Conservation (phyloP, 2,113 vertebrate species). For the Sciurus niger region DNA sequence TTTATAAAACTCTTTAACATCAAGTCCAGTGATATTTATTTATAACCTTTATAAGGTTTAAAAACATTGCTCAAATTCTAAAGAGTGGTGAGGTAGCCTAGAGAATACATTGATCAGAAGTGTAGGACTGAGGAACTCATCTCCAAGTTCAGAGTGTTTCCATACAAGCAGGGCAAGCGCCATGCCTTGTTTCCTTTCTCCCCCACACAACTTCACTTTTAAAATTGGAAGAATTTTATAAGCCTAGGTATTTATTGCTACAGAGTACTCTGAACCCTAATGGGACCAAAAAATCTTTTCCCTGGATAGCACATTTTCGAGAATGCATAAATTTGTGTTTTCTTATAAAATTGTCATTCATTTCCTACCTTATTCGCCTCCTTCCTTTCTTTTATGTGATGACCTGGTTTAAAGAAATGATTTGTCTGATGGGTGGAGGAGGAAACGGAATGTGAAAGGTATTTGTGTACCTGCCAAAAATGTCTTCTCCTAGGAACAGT, state of each 20-base stretch:
- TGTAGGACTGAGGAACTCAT: not conserved
- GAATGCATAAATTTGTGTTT: not conserved
- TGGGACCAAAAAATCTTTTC: conserved; percentile 51
- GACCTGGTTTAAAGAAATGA: conserved; percentile 72
- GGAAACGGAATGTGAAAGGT: conserved; percentile 57
- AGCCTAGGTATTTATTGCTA: conserved; percentile 36
- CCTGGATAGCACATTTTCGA: not conserved
- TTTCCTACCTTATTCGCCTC: not conserved
- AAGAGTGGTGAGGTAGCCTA: conserved; percentile 34
- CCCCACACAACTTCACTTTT: not conserved
- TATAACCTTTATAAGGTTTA: conserved; percentile 16
- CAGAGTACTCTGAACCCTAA: conserved; percentile 7
- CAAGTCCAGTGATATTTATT: not conserved
- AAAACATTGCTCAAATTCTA: not conserved
- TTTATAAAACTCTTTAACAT: not conserved
- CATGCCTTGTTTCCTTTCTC: not conserved
- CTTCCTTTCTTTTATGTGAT: not conserved
- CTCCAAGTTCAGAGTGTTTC: not conserved
- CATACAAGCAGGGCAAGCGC: fast-evolving
- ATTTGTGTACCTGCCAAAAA: conserved; percentile 73
- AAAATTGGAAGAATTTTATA: conserved; percentile 15
- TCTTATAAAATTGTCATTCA: conserved; percentile 50
- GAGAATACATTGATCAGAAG: conserved; percentile 20
- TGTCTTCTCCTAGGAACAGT: not conserved
- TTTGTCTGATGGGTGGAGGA: conserved; percentile 57